Base-by-base conservation (phyloP, 1,140 invertebrate species). In the Drosophila neocordata region DNA sequence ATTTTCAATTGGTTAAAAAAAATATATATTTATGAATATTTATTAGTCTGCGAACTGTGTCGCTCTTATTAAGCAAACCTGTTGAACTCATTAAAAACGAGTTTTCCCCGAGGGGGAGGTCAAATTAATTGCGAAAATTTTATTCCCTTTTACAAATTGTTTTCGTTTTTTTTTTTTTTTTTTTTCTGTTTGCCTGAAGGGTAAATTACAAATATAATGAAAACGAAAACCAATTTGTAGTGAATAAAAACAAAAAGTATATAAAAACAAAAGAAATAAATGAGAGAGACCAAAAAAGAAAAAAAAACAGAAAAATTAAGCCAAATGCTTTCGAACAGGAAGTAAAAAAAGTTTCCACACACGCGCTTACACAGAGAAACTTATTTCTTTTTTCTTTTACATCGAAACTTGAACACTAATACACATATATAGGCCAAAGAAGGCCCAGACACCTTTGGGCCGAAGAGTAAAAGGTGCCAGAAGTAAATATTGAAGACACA, bases 41-140 rank as follows among this genome's bases (percentile, higher is more conserved):
- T 87, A 82, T 85, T 87, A 87, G 67, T 48, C 52, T 77, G 65
- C 37, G 57, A 81, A 72, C 58, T 73, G 62, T 77, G 62, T 66
- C 62, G 53, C 59, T 58, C 41, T 76, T 70, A 87, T 85, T 78
- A 64, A 56, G 58, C 34, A 11, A 69, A 87, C 83, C 82, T 87
- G 82, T 87, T 82, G 83, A 64, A 44, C 72, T 79, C 78, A 87
- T 82, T 79, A 88, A 69, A 31, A 44, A 2, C 70, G 53, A 52
- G 53, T 69, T 76, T 70, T 51, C 34, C 67, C 24, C 62, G 63
- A 11, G 69, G 60, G 65, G 65, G 60, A 63, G 65, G 53, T 38
- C 71, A 88, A 82, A 65, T 88, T 87, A 82, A 87, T 87, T 87
- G 88, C 65, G 76, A 82, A 67, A 69, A 61, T 79, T 82, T 65